Conservation (phyloP, 2,888 invertebrate genomes). For the Limnephilus rhombicus region DNA sequence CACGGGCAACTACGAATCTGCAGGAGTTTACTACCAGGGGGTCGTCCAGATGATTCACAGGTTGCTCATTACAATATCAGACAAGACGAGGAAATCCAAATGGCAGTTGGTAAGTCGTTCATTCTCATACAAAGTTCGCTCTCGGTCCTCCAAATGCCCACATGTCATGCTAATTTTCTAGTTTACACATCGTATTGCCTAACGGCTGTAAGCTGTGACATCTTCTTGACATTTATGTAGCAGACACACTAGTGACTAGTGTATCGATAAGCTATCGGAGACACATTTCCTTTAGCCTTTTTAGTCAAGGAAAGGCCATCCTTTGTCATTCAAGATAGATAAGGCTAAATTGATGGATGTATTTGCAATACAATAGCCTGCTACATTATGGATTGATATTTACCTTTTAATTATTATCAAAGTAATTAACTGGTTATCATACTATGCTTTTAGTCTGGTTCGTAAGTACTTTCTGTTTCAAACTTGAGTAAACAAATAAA, state of each 20-base stretch:
- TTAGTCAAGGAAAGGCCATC: conserved; percentile 44
- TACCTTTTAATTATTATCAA: neutral
- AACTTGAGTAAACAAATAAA: neutral
- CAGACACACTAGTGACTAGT: neutral
- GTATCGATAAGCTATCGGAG: conserved; percentile 34
- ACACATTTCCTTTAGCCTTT: conserved; percentile 51
- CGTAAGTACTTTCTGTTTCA: neutral
- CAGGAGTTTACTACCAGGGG: conserved; percentile 95
- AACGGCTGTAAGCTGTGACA: conserved; percentile 16
- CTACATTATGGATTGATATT: neutral
- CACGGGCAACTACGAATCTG: conserved; percentile 96
- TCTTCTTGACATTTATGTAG: conserved; percentile 27
- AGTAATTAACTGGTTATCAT: neutral
- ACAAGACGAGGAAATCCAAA: conserved; percentile 89
- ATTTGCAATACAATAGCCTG: conserved; percentile 2
- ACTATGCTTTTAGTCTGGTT: neutral
- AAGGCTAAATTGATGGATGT: conserved; percentile 12
- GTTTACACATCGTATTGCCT: conserved; percentile 18
- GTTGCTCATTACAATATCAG: conserved; percentile 87
- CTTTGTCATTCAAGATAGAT: conserved; percentile 38
- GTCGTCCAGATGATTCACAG: conserved; percentile 94
- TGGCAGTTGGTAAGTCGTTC: conserved; percentile 88
- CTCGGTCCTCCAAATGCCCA: neutral
- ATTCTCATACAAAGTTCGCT: conserved; percentile 29
- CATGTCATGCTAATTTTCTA: conserved; percentile 9